Percentiles rank a stretch among this genome's conserved stretches.
These are phyloP conservation scores for Heteromormyrus szaboi DNA, from an alignment of 2,797 vertebrate genomes.

Conservation along the genomic window DNA sequence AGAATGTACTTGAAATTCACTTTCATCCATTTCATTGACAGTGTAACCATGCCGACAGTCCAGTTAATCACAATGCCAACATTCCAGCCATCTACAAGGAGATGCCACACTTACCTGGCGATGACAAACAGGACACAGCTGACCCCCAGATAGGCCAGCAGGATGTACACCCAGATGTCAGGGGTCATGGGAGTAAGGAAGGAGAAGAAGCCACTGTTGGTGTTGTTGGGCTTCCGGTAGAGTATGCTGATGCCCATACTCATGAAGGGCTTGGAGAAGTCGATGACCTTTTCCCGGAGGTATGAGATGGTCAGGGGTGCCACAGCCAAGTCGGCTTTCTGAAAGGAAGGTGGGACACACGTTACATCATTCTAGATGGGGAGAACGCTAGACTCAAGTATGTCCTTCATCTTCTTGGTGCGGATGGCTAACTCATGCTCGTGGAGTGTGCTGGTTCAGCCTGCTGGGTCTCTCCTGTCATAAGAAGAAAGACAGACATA, in stretches of 20 bases:
- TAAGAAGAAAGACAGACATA: not conserved
- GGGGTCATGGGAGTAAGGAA: constrained; percentile 97
- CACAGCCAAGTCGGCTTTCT: constrained; percentile 94
- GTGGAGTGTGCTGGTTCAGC: not conserved
- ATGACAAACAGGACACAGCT: constrained; percentile 99
- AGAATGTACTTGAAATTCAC: not conserved
- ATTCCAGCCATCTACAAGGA: not conserved
- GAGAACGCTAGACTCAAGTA: not conserved
- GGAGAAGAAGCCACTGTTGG: constrained; percentile 94
- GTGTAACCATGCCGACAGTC: not conserved
- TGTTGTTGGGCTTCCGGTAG: constrained; percentile 88
- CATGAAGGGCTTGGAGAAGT: constrained; percentile 98
- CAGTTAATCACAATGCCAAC: not conserved
- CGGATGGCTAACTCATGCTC: not conserved
- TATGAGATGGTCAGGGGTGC: constrained; percentile 97
- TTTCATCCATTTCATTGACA: not conserved
- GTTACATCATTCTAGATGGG: not conserved
- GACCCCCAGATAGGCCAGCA: constrained; percentile 92
- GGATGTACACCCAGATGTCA: constrained; percentile 98
- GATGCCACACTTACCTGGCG: constrained; percentile 71
- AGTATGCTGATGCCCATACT: constrained; percentile 94
- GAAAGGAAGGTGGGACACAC: constrained; percentile 17
- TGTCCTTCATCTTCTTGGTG: not conserved
- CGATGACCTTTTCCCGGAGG: constrained; percentile 86
- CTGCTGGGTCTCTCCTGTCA: not conserved